These are phyloP conservation scores for Drosophila sp. DNA, from an alignment of 1,140 invertebrate species.

Conservation along the genomic window DNA sequence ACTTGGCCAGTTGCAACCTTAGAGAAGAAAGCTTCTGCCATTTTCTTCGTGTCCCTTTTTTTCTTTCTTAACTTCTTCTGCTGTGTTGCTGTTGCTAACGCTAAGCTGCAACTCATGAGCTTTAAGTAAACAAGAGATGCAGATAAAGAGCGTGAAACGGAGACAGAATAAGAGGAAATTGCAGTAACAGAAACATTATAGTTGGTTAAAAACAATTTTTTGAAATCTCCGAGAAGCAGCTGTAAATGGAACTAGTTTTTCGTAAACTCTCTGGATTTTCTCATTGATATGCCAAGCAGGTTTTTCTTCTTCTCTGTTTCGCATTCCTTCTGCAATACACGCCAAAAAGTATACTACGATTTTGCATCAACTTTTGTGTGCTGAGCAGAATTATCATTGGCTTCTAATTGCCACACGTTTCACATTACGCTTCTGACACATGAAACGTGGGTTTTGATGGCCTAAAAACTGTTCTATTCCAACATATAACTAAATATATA, in stretches of 20 bases:
- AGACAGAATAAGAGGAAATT: not conserved
- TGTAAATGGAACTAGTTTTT: slow-evolving; percentile 37
- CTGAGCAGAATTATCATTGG: slow-evolving; percentile 39
- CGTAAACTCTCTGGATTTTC: slow-evolving; percentile 3
- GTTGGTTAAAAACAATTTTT: slow-evolving; percentile 29
- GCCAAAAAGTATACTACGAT: slow-evolving; percentile 32
- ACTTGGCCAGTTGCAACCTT: slow-evolving; percentile 29
- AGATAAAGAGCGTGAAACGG: slow-evolving; percentile 15
- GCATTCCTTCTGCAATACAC: slow-evolving; percentile 16
- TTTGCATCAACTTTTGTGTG: slow-evolving; percentile 16
- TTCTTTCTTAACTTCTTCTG: too few species aligned
- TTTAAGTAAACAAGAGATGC: too few species aligned
- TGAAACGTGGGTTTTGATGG: slow-evolving; percentile 25
- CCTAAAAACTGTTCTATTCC: not conserved
- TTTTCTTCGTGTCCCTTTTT: not conserved
- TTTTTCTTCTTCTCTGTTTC: not conserved
- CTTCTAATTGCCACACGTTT: slow-evolving; percentile 47
- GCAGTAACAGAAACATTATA: slow-evolving; percentile 27
- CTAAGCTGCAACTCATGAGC: slow-evolving; percentile 43
- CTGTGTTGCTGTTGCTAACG: not conserved
- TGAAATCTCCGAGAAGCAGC: not conserved
- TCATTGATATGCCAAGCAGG: slow-evolving; percentile 43
- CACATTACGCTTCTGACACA: slow-evolving; percentile 25
- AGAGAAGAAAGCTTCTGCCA: not conserved
- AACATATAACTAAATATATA: too few species aligned